Base-by-base conservation (phyloP, 2,113 vertebrate genomes). In the Abramis brama region DNA sequence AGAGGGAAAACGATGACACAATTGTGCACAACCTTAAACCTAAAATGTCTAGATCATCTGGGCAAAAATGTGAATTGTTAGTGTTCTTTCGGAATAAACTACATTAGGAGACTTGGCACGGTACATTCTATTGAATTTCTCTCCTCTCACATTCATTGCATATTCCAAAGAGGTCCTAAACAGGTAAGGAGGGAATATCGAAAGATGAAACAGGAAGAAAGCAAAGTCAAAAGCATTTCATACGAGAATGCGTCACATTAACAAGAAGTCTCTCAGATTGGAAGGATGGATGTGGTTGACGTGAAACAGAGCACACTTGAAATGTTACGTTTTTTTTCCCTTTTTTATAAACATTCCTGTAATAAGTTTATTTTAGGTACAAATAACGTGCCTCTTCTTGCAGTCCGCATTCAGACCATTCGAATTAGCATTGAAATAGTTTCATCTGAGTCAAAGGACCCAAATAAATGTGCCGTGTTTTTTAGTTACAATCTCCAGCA, bases 21-120 rank as follows among this genome's bases (percentile, higher is more conserved):
- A 93, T 96, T 85, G 86, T 86, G 87, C 85, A 86, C 87, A 90
- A 86, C 76, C 90, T 91, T 94, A 93, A 90, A 90, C 91, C 92
- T 39, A 27, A 94, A 88, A 84, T 84, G 87, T 89, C 89, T 93
- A 93, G 89, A 79, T 88, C 80, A 89, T 92, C 87, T 83, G 88
- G 81, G 85, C 82, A 39, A 86, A 83, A 87, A 86, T 82, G 21
- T 25, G 73, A 23, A 60, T 83, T 76, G 92, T 94, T 93, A 93
- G 91, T 88, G 80, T 89, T 90, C 78, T 62, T 89, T 86, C 81
- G 83, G 87, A 87, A 89, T 90, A 85, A 87, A 94, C 95, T 96
- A 96, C 94, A 96, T 95, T 94, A 96, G 95, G 95, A 96, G 93
- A 95, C 94, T 94, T 94, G 94, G 94, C 95, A 96, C 95, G 93